Base-by-base conservation (phyloP, 2,888 invertebrate species). In the Cantharis rustica region DNA sequence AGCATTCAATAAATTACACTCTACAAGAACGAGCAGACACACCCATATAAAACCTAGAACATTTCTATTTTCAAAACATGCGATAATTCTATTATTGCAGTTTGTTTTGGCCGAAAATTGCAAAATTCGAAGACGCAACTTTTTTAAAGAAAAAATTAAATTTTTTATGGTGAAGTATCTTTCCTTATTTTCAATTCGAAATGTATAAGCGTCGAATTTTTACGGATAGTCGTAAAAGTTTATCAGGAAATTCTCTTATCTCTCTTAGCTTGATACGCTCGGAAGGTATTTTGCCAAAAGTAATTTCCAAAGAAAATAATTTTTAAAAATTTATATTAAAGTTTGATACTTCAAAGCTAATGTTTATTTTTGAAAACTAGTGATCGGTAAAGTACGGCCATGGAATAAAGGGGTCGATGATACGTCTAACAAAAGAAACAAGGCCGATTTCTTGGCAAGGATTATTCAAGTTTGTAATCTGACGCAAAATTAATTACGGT, bases 1-100 rank as follows among this genome's bases (percentile, higher is more conserved):
- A 74, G 64, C 74, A 69, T 16, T 63, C 74, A 66, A 74, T 74
- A 74, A 74, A 74, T 74, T 74, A 74, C 68, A 66, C 31, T 63
- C 69, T 10, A 62, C 63, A 47, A 69, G 69, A 64, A 73, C 68
- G 26, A 61, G 10, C 63, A 64, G 74, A 74, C 74, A 74, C 74
- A 47, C 74, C 74, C 74, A 74, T 61, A 16, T 69, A 61, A 64
- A 47, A 20, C 10, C 11, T 69, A 62, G 23, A 31, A 64, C 15
- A 11, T 69, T 69, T 63, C 15, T 31, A 64, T 31, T 73, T 69
- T 13, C 4, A 16, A 66, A 66, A 66, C 17, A 20, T 66, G 64
- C 17, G 23, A 66, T 66, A 20, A 66, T 20, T 20, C 16, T 11
- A 20, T 66, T 20, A 66, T 66, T 20, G 11, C 11, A 20, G 13